Percentiles rank a stretch among this genome's conserved stretches.
Conservation (phyloP, 2,113 vertebrate genomes). For the Tachycineta bicolor region DNA sequence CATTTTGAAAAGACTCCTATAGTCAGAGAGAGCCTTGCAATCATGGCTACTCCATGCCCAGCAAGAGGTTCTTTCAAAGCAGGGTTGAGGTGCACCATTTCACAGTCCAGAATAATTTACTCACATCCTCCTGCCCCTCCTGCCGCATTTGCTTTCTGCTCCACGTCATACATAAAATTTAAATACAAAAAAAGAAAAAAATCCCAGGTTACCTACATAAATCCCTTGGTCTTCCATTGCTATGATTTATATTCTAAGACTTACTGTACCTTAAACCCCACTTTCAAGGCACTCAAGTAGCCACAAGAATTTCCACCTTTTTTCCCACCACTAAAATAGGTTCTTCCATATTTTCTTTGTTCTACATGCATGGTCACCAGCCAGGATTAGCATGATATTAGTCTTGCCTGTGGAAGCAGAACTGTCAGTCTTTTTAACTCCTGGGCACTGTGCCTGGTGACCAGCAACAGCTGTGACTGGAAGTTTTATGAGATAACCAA, state of each 20-base stretch:
- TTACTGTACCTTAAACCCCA: background rate
- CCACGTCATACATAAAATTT: background rate
- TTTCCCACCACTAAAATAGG: background rate
- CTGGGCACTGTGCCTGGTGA: background rate
- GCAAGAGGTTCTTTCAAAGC: background rate
- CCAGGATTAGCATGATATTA: background rate
- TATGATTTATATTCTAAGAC: background rate
- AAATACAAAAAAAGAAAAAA: background rate
- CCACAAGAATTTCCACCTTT: background rate
- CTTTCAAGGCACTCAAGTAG: background rate
- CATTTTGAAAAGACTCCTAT: background rate
- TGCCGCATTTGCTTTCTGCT: background rate
- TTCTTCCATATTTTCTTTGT: background rate
- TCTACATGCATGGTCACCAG: background rate
- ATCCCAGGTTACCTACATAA: background rate
- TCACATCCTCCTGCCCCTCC: background rate
- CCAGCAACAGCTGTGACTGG: background rate
- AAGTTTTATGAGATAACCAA: background rate
- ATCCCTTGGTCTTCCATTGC: background rate
- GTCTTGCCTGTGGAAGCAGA: background rate
- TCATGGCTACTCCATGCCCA: background rate
- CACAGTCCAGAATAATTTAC: background rate
- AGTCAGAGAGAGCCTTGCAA: background rate
- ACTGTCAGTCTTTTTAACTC: background rate
- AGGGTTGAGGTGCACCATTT: background rate